These are phyloP conservation scores for Typhlomys cinereus DNA, from an alignment of 2,113 vertebrate species.

Conservation along the genomic window DNA sequence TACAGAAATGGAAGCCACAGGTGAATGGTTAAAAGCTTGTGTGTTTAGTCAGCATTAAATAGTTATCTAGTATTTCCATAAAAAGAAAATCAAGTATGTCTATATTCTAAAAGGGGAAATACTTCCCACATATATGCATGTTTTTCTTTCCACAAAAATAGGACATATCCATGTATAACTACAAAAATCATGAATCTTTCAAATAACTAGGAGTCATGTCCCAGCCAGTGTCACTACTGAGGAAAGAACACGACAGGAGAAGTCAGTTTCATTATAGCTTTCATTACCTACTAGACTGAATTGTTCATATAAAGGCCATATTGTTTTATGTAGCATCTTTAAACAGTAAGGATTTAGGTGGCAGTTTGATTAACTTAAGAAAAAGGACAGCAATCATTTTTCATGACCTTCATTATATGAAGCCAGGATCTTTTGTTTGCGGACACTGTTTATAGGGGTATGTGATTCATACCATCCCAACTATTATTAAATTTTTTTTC, in stretches of 20 bases:
- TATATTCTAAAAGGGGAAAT: background rate
- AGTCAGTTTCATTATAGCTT: constrained; percentile 11
- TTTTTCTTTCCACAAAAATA: background rate
- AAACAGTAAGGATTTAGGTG: constrained; percentile 49
- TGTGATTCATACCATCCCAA: constrained; percentile 27
- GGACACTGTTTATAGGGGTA: constrained; percentile 44
- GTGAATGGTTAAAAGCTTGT: background rate
- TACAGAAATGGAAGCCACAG: background rate
- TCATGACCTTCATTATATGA: constrained; percentile 14
- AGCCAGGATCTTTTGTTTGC: constrained; percentile 45
- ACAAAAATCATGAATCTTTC: background rate
- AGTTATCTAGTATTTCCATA: background rate
- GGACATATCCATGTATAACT: background rate
- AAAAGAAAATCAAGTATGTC: background rate
- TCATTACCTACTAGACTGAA: background rate
- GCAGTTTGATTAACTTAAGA: constrained; percentile 68
- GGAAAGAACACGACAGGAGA: background rate
- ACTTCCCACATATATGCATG: background rate
- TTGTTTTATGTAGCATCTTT: constrained; percentile 53
- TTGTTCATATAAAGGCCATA: constrained; percentile 8
- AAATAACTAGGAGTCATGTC: background rate
- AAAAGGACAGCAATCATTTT: constrained; percentile 57
- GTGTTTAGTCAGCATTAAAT: background rate
- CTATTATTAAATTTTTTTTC: constrained; percentile 28
- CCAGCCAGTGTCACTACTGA: background rate